Percentiles rank a stretch among this genome's conserved stretches.
These are phyloP conservation scores for Eucidaris tribuloides DNA, from an alignment of 35 echinoderm and acorn worm genomes.

Conservation along the genomic window DNA sequence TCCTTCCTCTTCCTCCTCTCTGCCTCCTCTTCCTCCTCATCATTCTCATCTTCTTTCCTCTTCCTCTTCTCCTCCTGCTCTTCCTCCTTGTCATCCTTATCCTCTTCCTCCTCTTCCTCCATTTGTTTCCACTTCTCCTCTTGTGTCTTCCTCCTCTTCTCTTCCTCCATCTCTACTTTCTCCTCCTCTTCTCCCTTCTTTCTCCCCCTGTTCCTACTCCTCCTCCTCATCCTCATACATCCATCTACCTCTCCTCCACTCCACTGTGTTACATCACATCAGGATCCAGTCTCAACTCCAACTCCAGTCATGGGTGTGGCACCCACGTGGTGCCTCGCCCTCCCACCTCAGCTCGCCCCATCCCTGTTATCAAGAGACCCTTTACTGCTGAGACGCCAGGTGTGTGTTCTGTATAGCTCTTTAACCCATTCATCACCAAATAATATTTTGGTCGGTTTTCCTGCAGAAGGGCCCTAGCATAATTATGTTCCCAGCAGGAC, in stretches of 20 bases:
- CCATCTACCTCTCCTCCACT: not conserved
- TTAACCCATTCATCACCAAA: not conserved
- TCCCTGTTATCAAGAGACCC: constrained; percentile 16
- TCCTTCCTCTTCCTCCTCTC: not conserved
- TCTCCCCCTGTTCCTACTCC: not conserved
- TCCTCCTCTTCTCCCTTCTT: not conserved
- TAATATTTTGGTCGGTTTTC: too few species aligned
- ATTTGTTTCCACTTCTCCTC: not conserved
- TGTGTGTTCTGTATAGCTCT: constrained; percentile 24
- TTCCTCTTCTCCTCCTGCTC: not conserved
- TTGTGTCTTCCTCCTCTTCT: not conserved
- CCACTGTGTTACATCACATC: not conserved
- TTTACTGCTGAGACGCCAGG: constrained; percentile 47
- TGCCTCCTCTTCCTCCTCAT: not conserved
- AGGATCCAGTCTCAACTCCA: constrained; percentile 59
- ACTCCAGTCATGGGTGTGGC: constrained; percentile 28
- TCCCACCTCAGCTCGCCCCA: constrained; percentile 25
- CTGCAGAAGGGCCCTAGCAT: too few species aligned
- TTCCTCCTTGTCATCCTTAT: not conserved
- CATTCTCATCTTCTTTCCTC: not conserved
- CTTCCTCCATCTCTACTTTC: not conserved
- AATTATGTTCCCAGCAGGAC: too few species aligned
- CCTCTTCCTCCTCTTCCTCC: not conserved
- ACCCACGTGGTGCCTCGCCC: constrained; percentile 42
- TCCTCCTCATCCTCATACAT: not conserved